These are phyloP conservation scores for Neoscelio sp. DNA, from an alignment of 2,888 invertebrate species.

Conservation along the genomic window DNA sequence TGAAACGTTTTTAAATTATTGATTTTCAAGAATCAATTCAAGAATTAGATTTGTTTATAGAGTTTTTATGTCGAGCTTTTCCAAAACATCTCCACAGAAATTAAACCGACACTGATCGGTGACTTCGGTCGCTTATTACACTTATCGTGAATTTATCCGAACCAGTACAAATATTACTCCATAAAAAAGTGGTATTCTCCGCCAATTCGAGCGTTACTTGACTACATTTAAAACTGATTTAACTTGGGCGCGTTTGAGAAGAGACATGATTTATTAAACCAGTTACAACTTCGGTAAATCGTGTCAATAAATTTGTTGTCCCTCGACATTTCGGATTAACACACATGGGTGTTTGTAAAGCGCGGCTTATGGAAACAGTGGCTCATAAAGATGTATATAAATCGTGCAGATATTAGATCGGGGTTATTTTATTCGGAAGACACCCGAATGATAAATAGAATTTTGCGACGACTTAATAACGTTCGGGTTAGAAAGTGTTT, in stretches of 20 bases:
- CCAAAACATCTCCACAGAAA: no score
- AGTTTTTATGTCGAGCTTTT: no score
- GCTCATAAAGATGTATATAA: constrained; percentile 34
- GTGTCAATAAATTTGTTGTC: constrained; percentile 37
- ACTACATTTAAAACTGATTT: constrained; percentile 50
- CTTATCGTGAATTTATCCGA: no score
- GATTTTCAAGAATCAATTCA: no score
- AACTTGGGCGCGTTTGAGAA: constrained; percentile 30
- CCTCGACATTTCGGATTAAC: constrained; percentile 36
- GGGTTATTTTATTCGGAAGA: constrained; percentile 35
- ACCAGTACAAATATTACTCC: no score
- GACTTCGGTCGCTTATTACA: no score
- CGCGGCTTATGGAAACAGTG: constrained; percentile 17
- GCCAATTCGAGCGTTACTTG: constrained; percentile 35
- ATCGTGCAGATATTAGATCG: constrained; percentile 26
- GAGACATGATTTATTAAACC: constrained; percentile 38
- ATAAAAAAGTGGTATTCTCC: constrained; percentile 20
- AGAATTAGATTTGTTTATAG: no score
- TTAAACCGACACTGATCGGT: no score
- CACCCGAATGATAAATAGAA: constrained; percentile 44
- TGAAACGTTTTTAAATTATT: no score
- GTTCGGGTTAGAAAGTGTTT: constrained; percentile 37
- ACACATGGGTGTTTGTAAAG: constrained; percentile 27
- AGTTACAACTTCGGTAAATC: constrained; percentile 36
- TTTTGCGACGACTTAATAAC: constrained; percentile 41